Base-by-base conservation (phyloP, 1,140 invertebrate genomes). In the Homalodisca vitripennis region DNA sequence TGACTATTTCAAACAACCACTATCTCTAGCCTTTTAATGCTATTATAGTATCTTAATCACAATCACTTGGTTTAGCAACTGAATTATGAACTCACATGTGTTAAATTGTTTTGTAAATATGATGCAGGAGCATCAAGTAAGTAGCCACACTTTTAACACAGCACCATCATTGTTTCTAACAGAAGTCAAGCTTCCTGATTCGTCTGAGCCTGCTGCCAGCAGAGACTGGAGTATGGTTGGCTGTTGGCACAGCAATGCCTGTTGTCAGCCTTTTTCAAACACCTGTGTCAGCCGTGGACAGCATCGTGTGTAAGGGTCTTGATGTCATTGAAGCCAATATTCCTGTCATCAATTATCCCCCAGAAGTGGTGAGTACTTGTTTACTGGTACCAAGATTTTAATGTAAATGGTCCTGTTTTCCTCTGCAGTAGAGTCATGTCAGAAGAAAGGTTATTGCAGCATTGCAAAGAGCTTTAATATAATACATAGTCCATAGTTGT, bases 261-360 rank as follows among this genome's bases (percentile, higher is more conserved):
- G 87, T 88, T 0, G 85, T 92, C 6, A 81, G 83, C 47, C 78
- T 87, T 1, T 80, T 92, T 24, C 86, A 90, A 76, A 81, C 83
- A 0, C 89, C 90, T 0, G 83, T 92, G 1, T 81, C 82, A 2
- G 86, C 86, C 17, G 82, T 92, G 14, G 91, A 93, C 78, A 83
- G 83, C 51, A 80, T 92, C 26, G 82, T 92, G 41, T 92, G 89
- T 77, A 89, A 86, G 75, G 89, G 88, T 30, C 84, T 93, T 47
- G 90, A 92, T 75, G 84, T 91, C 13, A 87, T 92, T 1, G 90
- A 92, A 75, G 84, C 90, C 73, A 84, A 85, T 69, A 85, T 92
- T n/a, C 90, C 90, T 0, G 84, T 86, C 0, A 86, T 92, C 60
- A 85, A 90, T 78, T 79, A 92, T 67, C 88, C 89, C 3, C 90